Base-by-base conservation (phyloP, 2,888 invertebrate species). In the Sarcophaga subvicina region DNA sequence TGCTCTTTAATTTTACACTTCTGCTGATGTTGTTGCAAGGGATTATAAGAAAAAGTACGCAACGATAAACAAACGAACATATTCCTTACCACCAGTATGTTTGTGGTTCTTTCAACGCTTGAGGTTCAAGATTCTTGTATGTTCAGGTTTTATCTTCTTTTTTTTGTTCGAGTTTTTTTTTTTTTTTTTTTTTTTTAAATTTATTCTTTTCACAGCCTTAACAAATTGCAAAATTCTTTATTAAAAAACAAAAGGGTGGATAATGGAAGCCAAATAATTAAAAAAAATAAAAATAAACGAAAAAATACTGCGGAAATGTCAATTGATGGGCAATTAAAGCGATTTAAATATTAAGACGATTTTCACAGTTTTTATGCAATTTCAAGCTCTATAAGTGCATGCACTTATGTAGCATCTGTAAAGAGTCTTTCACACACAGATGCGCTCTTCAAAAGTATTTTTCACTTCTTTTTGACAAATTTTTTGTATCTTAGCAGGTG, bases 31-130 rank as follows among this genome's bases (percentile, higher is more conserved):
- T 72, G 45, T 83, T 83, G 70, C 63, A 45, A 47, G 62, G 67
- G 85, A 77, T 85, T 85, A 79, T 75, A 83, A 79, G 75, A 75
- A 83, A 83, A 83, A 64, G 20, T 71, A 66, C 60, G 59, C 6
- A 60, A 81, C 49, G 62, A 37, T 62, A 45, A 54, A 20, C 62
- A 20, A 69, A 71, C 47, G 45, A 82, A 82, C 82, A 77, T 71
- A 66, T 64, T 77, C 80, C 60, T 49, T 70, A 70, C 86, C 69
- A 83, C 86, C 83, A 86, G 86, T 83, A 86, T 86, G 86, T 83
- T 83, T 83, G 86, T 78, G 86, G 86, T 83, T 77, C 77, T 54
- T 78, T 78, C 80, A 86, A 80, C 77, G 80, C 80, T 86, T 83
- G 83, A 78, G 80, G 83, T 80, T 77, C 78, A 37, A 77, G 73